Conservation (phyloP, 1,140 invertebrate species). For the Tenebrio molitor region DNA sequence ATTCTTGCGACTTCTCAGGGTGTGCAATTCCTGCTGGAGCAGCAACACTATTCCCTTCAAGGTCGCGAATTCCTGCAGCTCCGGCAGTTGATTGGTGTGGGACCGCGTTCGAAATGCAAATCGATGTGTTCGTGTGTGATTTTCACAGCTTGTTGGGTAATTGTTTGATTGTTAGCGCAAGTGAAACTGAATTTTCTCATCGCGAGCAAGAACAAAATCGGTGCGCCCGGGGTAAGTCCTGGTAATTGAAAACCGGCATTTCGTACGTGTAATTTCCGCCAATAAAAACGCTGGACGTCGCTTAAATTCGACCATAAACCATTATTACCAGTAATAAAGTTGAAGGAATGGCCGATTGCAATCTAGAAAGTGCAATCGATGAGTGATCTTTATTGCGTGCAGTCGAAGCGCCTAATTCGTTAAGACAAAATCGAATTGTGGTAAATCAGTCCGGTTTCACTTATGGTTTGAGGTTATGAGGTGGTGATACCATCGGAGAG, state of each 20-base stretch:
- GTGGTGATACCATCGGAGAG: neutral
- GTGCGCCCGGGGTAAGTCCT: neutral
- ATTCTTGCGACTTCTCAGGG: too few species aligned
- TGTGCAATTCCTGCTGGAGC: too few species aligned
- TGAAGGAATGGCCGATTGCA: slow-evolving; percentile 32
- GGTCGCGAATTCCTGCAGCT: too few species aligned
- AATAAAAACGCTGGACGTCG: slow-evolving; percentile 38
- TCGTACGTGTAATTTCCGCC: slow-evolving; percentile 36
- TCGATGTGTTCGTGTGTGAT: slow-evolving; percentile 34
- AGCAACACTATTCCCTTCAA: too few species aligned
- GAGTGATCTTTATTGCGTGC: slow-evolving; percentile 28
- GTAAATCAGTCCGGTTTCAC: neutral
- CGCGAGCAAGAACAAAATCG: neutral
- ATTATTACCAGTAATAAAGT: slow-evolving; percentile 37
- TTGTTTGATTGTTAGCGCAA: slow-evolving; percentile 27
- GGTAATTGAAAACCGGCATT: slow-evolving; percentile 45
- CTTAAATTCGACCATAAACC: slow-evolving; percentile 40
- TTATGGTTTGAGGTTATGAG: neutral
- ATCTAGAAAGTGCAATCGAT: slow-evolving; percentile 43
- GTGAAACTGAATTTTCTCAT: slow-evolving; percentile 43
- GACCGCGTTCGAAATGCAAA: slow-evolving; percentile 30
- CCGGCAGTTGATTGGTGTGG: too few species aligned
- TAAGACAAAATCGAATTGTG: neutral
- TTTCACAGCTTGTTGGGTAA: slow-evolving; percentile 36
- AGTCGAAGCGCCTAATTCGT: slow-evolving; percentile 23